A percentile compares a stretch with the other conserved stretches of the same genome.
These are phyloP conservation scores for Laticauda colubrina DNA, from an alignment of 2,113 vertebrate genomes.

Conservation along the genomic window DNA sequence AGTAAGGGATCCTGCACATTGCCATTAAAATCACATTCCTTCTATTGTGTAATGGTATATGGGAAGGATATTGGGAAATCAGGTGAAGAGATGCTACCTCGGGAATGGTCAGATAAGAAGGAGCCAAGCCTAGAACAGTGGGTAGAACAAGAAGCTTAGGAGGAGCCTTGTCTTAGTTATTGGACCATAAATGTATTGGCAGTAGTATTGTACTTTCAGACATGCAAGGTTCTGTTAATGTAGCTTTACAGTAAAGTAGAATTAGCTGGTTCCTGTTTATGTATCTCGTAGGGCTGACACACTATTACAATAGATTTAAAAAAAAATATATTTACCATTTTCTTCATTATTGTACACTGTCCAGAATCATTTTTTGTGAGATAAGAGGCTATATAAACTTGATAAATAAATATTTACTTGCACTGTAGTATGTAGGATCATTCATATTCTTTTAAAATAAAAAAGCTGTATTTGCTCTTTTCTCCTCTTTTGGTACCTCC, in stretches of 20 bases:
- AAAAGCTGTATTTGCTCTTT: neutral
- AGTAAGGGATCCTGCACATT: neutral
- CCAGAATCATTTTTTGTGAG: too few species aligned
- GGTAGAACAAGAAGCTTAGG: neutral
- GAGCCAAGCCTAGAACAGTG: neutral
- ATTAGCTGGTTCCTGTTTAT: neutral
- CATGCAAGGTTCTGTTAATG: too few species aligned
- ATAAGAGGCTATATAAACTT: too few species aligned
- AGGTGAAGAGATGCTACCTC: neutral
- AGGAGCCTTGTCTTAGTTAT: neutral
- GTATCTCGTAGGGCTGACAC: neutral
- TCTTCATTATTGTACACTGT: too few species aligned
- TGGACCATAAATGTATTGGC: neutral
- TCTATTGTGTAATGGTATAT: neutral
- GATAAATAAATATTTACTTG: too few species aligned
- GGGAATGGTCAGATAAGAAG: neutral
- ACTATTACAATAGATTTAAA: neutral
- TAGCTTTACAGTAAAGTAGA: neutral
- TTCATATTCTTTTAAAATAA: neutral
- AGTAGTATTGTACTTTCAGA: too few species aligned
- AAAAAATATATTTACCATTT: too few species aligned
- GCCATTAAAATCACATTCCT: neutral
- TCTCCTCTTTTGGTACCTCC: neutral
- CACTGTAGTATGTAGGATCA: neutral
- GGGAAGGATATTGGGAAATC: neutral